These are phyloP conservation scores for Cygnus buccinator DNA, from an alignment of 2,113 vertebrate genomes.

Conservation along the genomic window DNA sequence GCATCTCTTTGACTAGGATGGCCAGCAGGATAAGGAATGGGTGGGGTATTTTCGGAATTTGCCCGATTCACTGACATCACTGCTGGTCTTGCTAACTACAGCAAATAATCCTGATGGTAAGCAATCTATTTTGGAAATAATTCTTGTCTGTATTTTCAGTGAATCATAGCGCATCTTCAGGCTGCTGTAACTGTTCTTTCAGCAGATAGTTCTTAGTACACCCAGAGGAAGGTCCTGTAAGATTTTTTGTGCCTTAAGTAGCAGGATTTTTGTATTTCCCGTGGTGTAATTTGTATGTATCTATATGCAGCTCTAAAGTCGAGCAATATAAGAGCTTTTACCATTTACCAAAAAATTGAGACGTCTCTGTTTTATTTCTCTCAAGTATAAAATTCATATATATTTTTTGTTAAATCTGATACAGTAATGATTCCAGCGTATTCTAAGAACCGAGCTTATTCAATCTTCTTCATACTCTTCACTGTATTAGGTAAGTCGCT, in stretches of 20 bases:
- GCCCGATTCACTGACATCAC: slow-evolving; percentile 83
- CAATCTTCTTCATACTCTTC: slow-evolving; percentile 92
- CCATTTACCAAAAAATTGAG: not conserved
- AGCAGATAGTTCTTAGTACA: not conserved
- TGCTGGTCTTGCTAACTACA: slow-evolving; percentile 93
- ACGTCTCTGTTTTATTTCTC: not conserved
- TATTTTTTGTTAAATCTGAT: not conserved
- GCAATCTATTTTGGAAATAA: not conserved
- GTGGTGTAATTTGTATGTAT: not conserved
- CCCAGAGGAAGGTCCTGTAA: not conserved
- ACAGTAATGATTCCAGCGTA: slow-evolving; percentile 96
- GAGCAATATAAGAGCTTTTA: not conserved
- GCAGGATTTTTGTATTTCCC: not conserved
- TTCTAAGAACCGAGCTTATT: slow-evolving; percentile 86
- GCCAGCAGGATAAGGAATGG: slow-evolving; percentile 85
- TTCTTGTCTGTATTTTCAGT: not conserved
- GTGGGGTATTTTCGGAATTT: slow-evolving; percentile 86
- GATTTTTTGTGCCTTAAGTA: not conserved
- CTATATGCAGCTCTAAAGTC: not conserved
- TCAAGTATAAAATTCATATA: not conserved
- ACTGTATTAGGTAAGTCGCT: slow-evolving; percentile 88
- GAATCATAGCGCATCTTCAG: not conserved
- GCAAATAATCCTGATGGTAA: slow-evolving; percentile 97
- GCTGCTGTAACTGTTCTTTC: not conserved
- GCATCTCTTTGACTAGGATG: slow-evolving; percentile 71